Conservation (phyloP, 2,888 invertebrate species). For the Argynnis bischoffii region DNA sequence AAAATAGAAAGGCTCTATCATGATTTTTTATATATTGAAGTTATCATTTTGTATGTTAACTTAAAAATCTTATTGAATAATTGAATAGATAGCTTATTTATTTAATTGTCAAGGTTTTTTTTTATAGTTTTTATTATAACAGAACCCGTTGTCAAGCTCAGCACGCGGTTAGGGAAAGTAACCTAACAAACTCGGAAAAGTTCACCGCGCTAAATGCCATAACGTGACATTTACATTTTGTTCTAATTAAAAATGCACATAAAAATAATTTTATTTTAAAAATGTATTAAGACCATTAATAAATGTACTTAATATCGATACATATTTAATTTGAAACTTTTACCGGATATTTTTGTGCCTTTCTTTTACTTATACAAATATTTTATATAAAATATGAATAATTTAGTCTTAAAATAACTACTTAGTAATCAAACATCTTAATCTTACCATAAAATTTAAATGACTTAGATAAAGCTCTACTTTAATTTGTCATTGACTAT, state of each 20-base stretch:
- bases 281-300: too few species aligned
- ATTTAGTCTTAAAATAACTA: too few species aligned
- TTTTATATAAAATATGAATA: too few species aligned
- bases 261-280: slow-evolving; percentile 11
- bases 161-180: slow-evolving; percentile 52
- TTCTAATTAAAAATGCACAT: slow-evolving; percentile 29
- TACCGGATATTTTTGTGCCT: too few species aligned
- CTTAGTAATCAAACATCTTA: too few species aligned
- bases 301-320: too few species aligned
- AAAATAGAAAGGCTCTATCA: neutral
- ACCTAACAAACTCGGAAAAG: slow-evolving; percentile 46
- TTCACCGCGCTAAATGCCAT: slow-evolving; percentile 52
- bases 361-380: too few species aligned
- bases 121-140: slow-evolving; percentile 16
- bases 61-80: neutral
- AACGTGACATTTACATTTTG: slow-evolving; percentile 49
- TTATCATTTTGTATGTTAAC: neutral
- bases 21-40: slow-evolving; percentile 25
- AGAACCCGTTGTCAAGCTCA: slow-evolving; percentile 22
- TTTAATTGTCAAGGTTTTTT: neutral
- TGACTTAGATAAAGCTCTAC: too few species aligned
- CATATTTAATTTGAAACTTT: too few species aligned
- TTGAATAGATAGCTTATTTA: neutral
- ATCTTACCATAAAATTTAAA: too few species aligned
- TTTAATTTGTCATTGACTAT: too few species aligned